phyloP scores from a whole-genome alignment of 1,140 invertebrate genomes.

The Trialeurodes vaporariorum region DNA sequence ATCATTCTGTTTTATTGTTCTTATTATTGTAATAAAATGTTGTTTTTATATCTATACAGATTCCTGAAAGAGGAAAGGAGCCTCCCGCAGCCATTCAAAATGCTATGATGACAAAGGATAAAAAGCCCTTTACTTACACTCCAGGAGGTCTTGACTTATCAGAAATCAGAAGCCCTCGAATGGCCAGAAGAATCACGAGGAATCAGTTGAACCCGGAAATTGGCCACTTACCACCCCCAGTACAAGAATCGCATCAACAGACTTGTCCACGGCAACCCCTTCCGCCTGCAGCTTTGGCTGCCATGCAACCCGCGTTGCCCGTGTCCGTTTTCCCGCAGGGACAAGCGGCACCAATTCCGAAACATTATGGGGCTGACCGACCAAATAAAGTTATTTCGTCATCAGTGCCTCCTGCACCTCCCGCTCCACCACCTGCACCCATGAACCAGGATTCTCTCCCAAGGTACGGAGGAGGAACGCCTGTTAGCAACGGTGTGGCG shows the following conservation, averaged over 20 bases:
- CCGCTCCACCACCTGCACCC: slow-evolving; percentile 34
- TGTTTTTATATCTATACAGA: slow-evolving; percentile 19
- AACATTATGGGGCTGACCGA: not conserved
- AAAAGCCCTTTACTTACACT: slow-evolving; percentile 90
- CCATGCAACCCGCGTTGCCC: slow-evolving; percentile 51
- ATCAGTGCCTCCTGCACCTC: slow-evolving; percentile 32
- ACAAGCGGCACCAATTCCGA: slow-evolving; percentile 17
- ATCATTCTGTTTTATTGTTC: not conserved
- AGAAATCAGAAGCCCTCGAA: slow-evolving; percentile 76
- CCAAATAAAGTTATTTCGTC: not conserved
- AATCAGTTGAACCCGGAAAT: slow-evolving; percentile 52
- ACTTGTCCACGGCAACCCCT: slow-evolving; percentile 22
- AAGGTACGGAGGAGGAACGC: no score
- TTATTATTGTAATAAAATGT: slow-evolving; percentile 12
- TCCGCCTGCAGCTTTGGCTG: slow-evolving; percentile 39
- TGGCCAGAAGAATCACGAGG: slow-evolving; percentile 64
- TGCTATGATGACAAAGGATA: slow-evolving; percentile 89
- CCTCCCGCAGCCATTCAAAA: slow-evolving; percentile 82
- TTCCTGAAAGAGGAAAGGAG: slow-evolving; percentile 36
- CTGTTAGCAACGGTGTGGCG: not conserved
- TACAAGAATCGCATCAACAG: slow-evolving; percentile 26
- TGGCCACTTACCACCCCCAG: slow-evolving; percentile 32
- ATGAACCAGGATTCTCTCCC: slow-evolving; percentile 21
- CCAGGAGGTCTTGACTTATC: slow-evolving; percentile 79
- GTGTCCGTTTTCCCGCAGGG: slow-evolving; percentile 54